These are phyloP conservation scores for Drosophila greeni DNA, from an alignment of 2,888 invertebrate species.

Conservation along the genomic window DNA sequence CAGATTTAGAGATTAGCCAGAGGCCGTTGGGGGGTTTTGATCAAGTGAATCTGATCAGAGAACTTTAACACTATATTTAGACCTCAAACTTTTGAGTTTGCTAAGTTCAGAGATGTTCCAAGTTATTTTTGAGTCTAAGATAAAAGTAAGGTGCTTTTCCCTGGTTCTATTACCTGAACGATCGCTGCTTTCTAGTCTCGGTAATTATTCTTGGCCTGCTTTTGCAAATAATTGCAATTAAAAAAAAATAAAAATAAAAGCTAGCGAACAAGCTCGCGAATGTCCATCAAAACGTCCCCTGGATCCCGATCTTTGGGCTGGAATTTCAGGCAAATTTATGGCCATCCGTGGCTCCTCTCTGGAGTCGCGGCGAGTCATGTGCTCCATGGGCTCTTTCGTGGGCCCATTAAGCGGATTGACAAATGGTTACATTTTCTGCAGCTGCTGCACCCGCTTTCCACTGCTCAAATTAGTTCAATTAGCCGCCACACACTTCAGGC, in stretches of 20 bases:
- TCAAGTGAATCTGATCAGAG: conserved; percentile 1
- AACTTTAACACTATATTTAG: no score
- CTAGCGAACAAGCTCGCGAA: conserved; percentile 1
- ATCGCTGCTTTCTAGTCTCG: conserved; percentile 14
- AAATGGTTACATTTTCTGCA: conserved; percentile 42
- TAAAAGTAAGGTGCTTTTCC: not conserved
- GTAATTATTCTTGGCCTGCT: conserved; percentile 13
- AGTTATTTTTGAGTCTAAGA: not conserved
- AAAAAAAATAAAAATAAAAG: not conserved
- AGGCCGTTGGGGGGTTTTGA: not conserved
- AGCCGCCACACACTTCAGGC: conserved; percentile 38
- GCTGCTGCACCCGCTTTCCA: conserved; percentile 37
- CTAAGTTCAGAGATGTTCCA: no score
- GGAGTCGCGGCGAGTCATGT: not conserved
- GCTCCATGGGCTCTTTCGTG: conserved; percentile 9
- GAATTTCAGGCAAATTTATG: conserved; percentile 27
- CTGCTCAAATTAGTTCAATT: conserved; percentile 42
- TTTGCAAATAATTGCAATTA: conserved; percentile 16
- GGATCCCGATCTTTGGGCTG: conserved; percentile 11
- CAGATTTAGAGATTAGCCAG: conserved; percentile 7
- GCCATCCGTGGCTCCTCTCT: conserved; percentile 5
- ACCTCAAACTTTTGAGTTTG: no score
- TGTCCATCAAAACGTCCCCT: conserved; percentile 32
- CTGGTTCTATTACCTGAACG: not conserved
- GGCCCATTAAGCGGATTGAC: conserved; percentile 39